Conservation (phyloP, 2,797 vertebrate species). For the Odontamblyopus rebecca region DNA sequence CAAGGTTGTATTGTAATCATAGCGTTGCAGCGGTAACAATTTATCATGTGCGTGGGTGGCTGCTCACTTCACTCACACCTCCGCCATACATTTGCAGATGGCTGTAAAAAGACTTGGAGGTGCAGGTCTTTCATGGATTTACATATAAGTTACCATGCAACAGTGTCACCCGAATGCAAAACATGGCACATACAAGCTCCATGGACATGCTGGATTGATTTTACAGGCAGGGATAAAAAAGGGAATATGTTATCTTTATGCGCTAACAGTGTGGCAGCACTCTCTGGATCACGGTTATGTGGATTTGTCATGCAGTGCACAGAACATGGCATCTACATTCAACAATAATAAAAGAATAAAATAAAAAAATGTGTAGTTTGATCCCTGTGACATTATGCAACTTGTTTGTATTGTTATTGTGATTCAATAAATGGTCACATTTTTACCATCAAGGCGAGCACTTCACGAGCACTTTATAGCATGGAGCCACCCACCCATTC, state of each 20-base stretch:
- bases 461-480: too few species aligned
- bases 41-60: conserved; percentile 43
- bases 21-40: conserved; percentile 44
- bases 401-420: too few species aligned
- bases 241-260: conserved; percentile 6
- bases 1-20: conserved; percentile 42
- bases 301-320: neutral
- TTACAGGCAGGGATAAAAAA: conserved; percentile 16
- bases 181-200: conserved; percentile 17
- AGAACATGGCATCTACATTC: neutral
- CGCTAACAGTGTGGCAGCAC: conserved; percentile 19
- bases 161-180: conserved; percentile 49
- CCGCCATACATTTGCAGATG: conserved; percentile 23
- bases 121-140: conserved; percentile 42
- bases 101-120: conserved; percentile 33
- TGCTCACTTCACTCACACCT: conserved; percentile 30
- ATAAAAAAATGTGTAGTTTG: neutral
- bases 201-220: conserved; percentile 18
- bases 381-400: neutral
- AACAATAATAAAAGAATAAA: neutral
- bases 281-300: neutral
- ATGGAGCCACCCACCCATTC: too few species aligned
- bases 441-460: too few species aligned
- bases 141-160: conserved; percentile 37
- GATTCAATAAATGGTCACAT: too few species aligned